Conservation (phyloP, 2,113 vertebrate species). For the Prolemur simus region DNA sequence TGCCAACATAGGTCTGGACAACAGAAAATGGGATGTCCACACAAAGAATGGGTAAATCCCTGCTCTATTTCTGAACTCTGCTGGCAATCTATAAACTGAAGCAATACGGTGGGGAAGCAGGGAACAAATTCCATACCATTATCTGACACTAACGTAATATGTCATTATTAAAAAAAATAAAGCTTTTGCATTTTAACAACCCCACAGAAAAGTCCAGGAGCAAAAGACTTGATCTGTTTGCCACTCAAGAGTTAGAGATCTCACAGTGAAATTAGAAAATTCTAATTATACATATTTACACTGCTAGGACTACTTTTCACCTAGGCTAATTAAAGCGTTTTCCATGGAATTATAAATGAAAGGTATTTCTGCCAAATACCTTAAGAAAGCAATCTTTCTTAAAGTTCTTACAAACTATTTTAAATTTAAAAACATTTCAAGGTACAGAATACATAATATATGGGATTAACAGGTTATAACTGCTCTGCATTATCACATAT, state of each 20-base stretch:
- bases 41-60: not conserved
- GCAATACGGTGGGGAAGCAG: not conserved
- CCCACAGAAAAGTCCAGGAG: slow-evolving; percentile 71
- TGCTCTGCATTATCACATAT: slow-evolving; percentile 72
- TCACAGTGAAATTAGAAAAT: slow-evolving; percentile 87
- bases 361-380: slow-evolving; percentile 69
- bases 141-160: slow-evolving; percentile 2
- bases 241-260: slow-evolving; percentile 81
- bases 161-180: slow-evolving; percentile 67
- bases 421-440: slow-evolving; percentile 81
- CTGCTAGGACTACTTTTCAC: slow-evolving; percentile 77
- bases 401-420: slow-evolving; percentile 79
- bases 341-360: slow-evolving; percentile 82
- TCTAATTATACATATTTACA: slow-evolving; percentile 84
- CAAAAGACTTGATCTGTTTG: slow-evolving; percentile 79
- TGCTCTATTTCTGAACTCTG: not conserved
- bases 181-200: slow-evolving; percentile 69
- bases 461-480: slow-evolving; percentile 72
- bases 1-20: slow-evolving; percentile 30
- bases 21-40: not conserved
- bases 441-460: slow-evolving; percentile 78
- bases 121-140: not conserved
- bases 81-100: slow-evolving; percentile 45
- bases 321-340: slow-evolving; percentile 84
- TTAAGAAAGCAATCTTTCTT: slow-evolving; percentile 76